Evolutionary conservation across 2,113 vertebrate species (phyloP).

Genomic region (Brachyhypopomus occidentalis): DNA sequence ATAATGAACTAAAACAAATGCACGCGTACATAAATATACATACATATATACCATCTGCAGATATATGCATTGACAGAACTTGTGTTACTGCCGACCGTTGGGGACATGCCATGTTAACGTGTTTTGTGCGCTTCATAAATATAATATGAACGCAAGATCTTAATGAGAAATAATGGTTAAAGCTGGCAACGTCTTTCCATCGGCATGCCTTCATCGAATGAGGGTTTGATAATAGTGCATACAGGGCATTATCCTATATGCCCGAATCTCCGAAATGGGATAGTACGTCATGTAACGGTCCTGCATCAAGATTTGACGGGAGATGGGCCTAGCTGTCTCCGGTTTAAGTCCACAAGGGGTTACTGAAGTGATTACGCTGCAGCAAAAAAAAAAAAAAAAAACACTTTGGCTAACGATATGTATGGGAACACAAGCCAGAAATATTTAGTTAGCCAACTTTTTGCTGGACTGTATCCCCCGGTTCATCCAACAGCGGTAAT

Average conservation of each 20-base stretch:
- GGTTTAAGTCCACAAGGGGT: not conserved
- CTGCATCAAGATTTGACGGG: constrained; percentile 57
- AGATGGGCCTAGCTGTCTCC: constrained; percentile 28
- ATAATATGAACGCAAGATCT: constrained; percentile 60
- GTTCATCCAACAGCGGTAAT: too few relatives aligned
- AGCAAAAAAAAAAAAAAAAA: not conserved
- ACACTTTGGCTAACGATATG: too few relatives aligned
- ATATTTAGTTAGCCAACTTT: too few relatives aligned
- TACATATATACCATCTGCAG: not conserved
- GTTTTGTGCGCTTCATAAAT: constrained; percentile 59
- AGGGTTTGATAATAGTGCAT: constrained; percentile 74
- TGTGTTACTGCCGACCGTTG: not conserved
- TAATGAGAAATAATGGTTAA: constrained; percentile 57
- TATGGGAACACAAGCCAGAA: too few relatives aligned
- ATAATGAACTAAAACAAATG: not conserved
- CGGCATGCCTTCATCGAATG: constrained; percentile 57
- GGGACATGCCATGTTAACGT: constrained; percentile 53
- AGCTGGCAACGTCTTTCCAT: constrained; percentile 43
- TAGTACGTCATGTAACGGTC: constrained; percentile 69
- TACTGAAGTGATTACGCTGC: not conserved
- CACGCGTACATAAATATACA: not conserved
- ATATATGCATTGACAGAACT: not conserved
- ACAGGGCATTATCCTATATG: constrained; percentile 61
- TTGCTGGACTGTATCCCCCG: too few relatives aligned
- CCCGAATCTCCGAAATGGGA: constrained; percentile 68